Evolutionary conservation across 2,113 vertebrate species (phyloP).

Genomic region (Phrynosoma platyrhinos): DNA sequence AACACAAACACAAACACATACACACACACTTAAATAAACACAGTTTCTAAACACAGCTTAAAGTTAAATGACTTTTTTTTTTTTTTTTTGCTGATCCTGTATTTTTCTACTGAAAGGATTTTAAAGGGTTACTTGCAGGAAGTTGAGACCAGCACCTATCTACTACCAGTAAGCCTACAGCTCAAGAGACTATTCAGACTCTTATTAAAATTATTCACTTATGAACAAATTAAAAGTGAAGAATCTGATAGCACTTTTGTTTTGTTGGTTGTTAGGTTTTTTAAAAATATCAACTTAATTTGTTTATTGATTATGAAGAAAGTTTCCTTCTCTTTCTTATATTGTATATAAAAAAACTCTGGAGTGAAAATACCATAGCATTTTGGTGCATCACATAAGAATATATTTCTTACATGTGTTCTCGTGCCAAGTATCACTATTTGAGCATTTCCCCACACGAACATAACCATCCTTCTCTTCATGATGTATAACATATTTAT

Average conservation of each 20-base stretch:
- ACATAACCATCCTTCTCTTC: too few relatives aligned
- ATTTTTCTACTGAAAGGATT: constrained; percentile 81
- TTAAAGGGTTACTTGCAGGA: constrained; percentile 82
- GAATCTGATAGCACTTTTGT: neutral
- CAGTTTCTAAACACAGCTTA: constrained; percentile 78
- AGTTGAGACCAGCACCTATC: constrained; percentile 84
- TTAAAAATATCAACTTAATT: neutral
- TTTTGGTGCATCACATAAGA: neutral
- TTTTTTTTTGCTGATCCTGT: constrained; percentile 85
- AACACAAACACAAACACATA: constrained; percentile 57
- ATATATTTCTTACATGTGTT: neutral
- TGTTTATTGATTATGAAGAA: neutral
- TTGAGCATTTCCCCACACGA: too few relatives aligned
- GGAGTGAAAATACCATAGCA: neutral
- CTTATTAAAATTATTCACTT: constrained; percentile 64
- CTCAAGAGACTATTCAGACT: constrained; percentile 69
- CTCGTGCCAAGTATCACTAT: too few relatives aligned
- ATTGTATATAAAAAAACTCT: neutral
- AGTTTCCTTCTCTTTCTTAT: neutral
- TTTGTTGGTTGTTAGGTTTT: neutral
- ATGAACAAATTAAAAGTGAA: constrained; percentile 19
- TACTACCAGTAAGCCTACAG: constrained; percentile 73
- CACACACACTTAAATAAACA: constrained; percentile 80
- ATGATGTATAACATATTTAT: too few relatives aligned
- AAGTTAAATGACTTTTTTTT: constrained; percentile 80